These are phyloP conservation scores for Heliopora coerulea DNA, from an alignment of 92 coral and sea anemone genomes.

Conservation along the genomic window DNA sequence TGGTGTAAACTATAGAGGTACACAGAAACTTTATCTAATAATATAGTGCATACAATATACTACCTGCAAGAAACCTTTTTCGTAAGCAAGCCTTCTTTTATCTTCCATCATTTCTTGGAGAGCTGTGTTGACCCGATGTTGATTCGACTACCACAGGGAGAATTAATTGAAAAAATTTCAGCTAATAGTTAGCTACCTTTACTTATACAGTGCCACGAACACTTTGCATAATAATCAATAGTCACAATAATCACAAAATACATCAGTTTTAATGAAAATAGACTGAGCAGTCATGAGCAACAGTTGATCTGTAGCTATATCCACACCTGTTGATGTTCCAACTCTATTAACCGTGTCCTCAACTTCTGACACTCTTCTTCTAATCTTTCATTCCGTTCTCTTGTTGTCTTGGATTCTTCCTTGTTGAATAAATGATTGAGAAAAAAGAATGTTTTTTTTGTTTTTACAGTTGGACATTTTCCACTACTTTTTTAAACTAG, in stretches of 20 bases:
- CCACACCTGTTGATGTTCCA: conserved; percentile 85
- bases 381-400: conserved; percentile 61
- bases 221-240: no score
- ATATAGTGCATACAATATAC: neutral
- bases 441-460: no score
- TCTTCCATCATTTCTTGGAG: conserved; percentile 89
- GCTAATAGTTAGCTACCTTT: neutral
- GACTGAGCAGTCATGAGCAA: no score
- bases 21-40: no score
- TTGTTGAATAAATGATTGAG: neutral
- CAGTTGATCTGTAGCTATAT: no score
- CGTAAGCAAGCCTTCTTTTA: conserved; percentile 88
- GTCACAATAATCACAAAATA: no score
- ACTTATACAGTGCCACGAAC: neutral
- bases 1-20: no score
- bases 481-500: no score
- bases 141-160: conserved; percentile 54
- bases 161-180: neutral
- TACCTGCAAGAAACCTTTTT: conserved; percentile 89
- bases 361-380: conserved; percentile 76
- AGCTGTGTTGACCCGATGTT: conserved; percentile 79
- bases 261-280: no score
- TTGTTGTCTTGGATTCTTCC: conserved; percentile 25
- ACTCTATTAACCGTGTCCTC: conserved; percentile 66
- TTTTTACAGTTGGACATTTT: no score